These are phyloP conservation scores for Paedocypris sp. DNA, from an alignment of 2,113 vertebrate genomes.

Conservation along the genomic window DNA sequence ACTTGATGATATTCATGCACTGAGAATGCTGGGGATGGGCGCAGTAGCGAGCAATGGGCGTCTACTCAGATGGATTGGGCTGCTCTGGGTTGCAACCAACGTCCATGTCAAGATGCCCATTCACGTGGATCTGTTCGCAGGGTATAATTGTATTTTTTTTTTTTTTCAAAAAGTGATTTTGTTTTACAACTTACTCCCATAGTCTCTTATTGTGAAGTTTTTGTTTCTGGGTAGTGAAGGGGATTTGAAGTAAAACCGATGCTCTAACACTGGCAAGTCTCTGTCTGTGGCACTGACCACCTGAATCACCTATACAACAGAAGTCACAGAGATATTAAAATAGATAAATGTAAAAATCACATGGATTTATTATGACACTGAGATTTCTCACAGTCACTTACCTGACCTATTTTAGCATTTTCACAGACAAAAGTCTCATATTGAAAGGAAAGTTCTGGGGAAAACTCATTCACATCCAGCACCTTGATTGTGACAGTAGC, in stretches of 20 bases:
- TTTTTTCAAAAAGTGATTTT: no score
- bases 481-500: slow-evolving; percentile 74
- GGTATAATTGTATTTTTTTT: no score
- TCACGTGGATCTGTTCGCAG: background rate
- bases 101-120: background rate
- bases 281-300: slow-evolving; percentile 72
- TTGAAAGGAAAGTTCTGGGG: slow-evolving; percentile 76
- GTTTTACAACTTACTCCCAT: slow-evolving; percentile 73
- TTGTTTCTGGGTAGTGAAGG: slow-evolving; percentile 72
- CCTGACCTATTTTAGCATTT: slow-evolving; percentile 80
- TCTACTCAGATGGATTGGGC: slow-evolving; percentile 15
- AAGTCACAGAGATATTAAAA: background rate
- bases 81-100: background rate
- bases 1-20: slow-evolving; percentile 13
- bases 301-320: slow-evolving; percentile 75
- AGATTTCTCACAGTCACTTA: slow-evolving; percentile 44
- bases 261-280: slow-evolving; percentile 72
- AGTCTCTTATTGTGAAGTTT: slow-evolving; percentile 89
- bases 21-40: slow-evolving; percentile 3
- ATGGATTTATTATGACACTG: background rate
- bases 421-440: slow-evolving; percentile 82
- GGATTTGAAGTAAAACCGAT: slow-evolving; percentile 80
- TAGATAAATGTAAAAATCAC: background rate
- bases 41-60: background rate
- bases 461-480: slow-evolving; percentile 88